Evolutionary conservation across 2,888 invertebrate genomes (phyloP).

Genomic region (Neoitamus cyanurus): DNA sequence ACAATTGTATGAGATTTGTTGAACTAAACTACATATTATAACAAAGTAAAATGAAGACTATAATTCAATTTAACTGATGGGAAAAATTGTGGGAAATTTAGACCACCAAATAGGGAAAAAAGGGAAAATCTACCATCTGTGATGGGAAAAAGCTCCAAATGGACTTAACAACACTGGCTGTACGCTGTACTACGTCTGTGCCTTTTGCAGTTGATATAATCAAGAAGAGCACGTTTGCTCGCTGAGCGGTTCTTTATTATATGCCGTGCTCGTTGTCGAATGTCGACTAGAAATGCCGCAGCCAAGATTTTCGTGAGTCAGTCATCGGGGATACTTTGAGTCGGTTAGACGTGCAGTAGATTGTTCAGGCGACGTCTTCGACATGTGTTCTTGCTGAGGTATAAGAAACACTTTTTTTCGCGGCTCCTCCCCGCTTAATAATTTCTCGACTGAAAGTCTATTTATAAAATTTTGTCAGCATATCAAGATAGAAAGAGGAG

Average conservation of each 20-base stretch:
- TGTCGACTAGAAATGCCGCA: neutral
- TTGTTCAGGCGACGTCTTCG: neutral
- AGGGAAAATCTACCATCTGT: too few relatives aligned
- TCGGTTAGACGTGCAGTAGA: neutral
- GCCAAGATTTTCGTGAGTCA: neutral
- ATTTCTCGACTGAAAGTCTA: neutral
- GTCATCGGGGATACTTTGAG: neutral
- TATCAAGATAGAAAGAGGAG: neutral
- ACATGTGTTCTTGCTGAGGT: neutral
- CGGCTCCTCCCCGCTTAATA: neutral
- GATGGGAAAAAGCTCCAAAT: too few relatives aligned
- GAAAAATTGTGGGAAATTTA: too few relatives aligned
- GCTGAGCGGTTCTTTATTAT: neutral
- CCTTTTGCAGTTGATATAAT: neutral
- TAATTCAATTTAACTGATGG: too few relatives aligned
- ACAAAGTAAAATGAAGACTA: too few relatives aligned
- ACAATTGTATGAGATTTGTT: too few relatives aligned
- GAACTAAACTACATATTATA: too few relatives aligned
- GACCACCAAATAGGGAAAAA: too few relatives aligned
- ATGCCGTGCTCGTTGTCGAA: neutral
- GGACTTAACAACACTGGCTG: too few relatives aligned
- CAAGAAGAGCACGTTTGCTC: neutral
- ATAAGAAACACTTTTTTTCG: neutral
- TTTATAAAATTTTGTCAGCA: neutral
- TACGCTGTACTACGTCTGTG: too few relatives aligned